These are phyloP conservation scores for Polypterus bichir DNA, from an alignment of 2,113 vertebrate genomes.

Conservation along the genomic window DNA sequence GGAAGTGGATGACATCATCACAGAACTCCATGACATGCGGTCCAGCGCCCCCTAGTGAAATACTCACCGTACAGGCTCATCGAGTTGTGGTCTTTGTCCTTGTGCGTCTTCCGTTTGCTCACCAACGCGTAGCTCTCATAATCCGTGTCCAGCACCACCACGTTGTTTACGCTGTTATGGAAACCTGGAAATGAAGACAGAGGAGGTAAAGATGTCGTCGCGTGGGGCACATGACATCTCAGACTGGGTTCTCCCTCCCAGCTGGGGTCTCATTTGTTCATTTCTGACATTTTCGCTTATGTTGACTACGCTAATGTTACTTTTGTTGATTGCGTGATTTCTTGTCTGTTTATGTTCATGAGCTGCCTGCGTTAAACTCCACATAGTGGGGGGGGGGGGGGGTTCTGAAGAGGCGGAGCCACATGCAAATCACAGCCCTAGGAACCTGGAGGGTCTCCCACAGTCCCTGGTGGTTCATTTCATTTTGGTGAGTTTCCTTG, in stretches of 20 bases:
- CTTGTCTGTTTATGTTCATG: not conserved
- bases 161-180: conserved; percentile 42
- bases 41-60: not conserved
- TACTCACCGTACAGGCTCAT: conserved; percentile 51
- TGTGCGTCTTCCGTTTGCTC: conserved; percentile 46
- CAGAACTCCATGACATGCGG: too few relatives aligned
- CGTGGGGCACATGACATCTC: too few relatives aligned
- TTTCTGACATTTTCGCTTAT: not conserved
- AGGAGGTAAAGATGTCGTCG: not conserved
- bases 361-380: not conserved
- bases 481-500: too few relatives aligned
- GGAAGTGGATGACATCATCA: too few relatives aligned
- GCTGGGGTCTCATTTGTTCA: not conserved
- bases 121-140: conserved; percentile 53
- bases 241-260: not conserved
- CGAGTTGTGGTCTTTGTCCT: conserved; percentile 48
- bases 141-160: conserved; percentile 56
- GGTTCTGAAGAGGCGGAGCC: too few relatives aligned
- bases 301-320: not conserved
- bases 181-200: conserved; percentile 32
- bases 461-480: too few relatives aligned
- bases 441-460: too few relatives aligned
- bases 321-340: not conserved
- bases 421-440: too few relatives aligned
- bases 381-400: too few relatives aligned